phyloP scores from a whole-genome alignment of 2,797 vertebrate species.

The Helostoma temminkii region DNA sequence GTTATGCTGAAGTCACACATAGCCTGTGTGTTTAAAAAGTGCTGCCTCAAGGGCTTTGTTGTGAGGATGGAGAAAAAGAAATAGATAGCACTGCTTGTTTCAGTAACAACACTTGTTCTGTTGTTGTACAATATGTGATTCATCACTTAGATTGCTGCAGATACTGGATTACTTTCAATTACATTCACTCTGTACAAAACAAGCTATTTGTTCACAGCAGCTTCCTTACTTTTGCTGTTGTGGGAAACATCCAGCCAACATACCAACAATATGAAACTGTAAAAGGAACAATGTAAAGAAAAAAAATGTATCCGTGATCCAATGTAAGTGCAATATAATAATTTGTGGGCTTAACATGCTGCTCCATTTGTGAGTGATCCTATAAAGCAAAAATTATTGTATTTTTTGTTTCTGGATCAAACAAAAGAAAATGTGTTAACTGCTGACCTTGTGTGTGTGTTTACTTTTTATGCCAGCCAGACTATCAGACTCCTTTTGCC shows the following conservation, averaged over 20 bases:
- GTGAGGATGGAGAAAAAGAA: slow-evolving; percentile 16
- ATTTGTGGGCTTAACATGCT: no score
- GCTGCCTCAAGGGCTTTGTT: slow-evolving; percentile 8
- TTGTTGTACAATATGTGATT: slow-evolving; percentile 14
- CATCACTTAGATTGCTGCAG: slow-evolving; percentile 2
- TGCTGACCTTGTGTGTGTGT: no score
- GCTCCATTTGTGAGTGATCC: no score
- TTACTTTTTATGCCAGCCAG: no score
- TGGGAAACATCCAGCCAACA: slow-evolving; percentile 19
- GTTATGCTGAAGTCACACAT: not conserved
- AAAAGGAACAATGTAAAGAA: no score
- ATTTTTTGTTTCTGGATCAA: not conserved
- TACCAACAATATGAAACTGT: slow-evolving; percentile 3
- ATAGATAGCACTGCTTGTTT: slow-evolving; percentile 9
- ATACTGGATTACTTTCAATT: slow-evolving; percentile 12
- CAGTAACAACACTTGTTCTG: not conserved
- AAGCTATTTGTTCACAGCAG: no score
- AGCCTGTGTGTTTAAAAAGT: slow-evolving; percentile 10
- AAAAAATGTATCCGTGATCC: no score
- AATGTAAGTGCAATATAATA: no score
- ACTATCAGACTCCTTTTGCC: no score
- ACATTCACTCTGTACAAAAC: not conserved
- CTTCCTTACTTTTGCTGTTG: not conserved
- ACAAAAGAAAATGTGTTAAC: no score
- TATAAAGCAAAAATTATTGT: no score